Conservation (phyloP, 2,888 invertebrate genomes). For the Drosophila ezoana region DNA sequence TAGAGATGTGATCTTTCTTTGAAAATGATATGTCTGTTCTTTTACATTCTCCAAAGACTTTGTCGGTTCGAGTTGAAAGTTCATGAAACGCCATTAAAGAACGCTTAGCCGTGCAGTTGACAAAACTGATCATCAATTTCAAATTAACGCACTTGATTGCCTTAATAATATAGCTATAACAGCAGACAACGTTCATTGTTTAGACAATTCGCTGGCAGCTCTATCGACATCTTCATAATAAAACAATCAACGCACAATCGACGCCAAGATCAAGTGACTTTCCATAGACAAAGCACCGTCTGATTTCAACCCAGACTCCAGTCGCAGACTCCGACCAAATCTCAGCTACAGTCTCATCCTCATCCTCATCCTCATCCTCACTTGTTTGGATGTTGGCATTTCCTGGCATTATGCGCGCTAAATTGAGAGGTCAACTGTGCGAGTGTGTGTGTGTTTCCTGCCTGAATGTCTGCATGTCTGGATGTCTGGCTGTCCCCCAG, state of each 20-base stretch:
- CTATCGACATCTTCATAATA: slow-evolving; percentile 79
- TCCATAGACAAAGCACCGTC: slow-evolving; percentile 65
- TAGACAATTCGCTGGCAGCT: slow-evolving; percentile 54
- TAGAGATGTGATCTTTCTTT: slow-evolving; percentile 19
- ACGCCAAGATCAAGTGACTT: slow-evolving; percentile 75
- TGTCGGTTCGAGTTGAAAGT: slow-evolving; percentile 24
- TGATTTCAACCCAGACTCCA: slow-evolving; percentile 5
- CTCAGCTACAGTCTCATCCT: slow-evolving; percentile 5
- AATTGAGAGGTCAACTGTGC: slow-evolving; percentile 83
- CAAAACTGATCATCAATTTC: slow-evolving; percentile 64
- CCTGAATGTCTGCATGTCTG: slow-evolving; percentile 43
- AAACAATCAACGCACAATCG: slow-evolving; percentile 80
- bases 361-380: slow-evolving; percentile 41
- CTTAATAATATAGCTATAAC: slow-evolving; percentile 70
- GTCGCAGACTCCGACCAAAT: slow-evolving; percentile 21
- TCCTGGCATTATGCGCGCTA: slow-evolving; percentile 81
- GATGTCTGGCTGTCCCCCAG: slow-evolving; percentile 39
- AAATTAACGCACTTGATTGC: slow-evolving; percentile 70
- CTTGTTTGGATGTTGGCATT: slow-evolving; percentile 61
- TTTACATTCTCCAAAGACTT: slow-evolving; percentile 4
- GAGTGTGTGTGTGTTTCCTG: slow-evolving; percentile 47
- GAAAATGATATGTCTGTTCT: neutral
- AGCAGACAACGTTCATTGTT: slow-evolving; percentile 39
- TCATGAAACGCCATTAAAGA: neutral
- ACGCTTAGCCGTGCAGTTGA: slow-evolving; percentile 43